A percentile compares a stretch with the other conserved stretches of the same genome.
Evolutionary conservation across 1,140 invertebrate species (phyloP).

Genomic region (Drosophila navojoa): DNA sequence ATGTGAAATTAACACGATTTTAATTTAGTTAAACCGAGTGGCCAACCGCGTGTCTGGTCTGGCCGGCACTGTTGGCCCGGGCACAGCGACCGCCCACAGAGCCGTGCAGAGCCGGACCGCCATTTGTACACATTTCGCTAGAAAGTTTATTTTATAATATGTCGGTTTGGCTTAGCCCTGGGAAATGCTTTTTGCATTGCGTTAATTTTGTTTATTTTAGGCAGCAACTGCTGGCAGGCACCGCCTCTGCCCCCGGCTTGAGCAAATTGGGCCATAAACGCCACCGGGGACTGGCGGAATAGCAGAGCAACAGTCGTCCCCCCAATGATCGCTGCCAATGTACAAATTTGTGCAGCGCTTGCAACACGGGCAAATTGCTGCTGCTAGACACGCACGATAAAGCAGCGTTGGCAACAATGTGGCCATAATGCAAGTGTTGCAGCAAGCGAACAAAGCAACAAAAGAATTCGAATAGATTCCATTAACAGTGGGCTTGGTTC

Average conservation of each 20-base stretch:
- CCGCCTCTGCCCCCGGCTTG: constrained; percentile 43
- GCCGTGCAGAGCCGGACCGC: constrained; percentile 3
- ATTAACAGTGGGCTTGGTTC: not conserved
- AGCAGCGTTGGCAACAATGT: constrained; percentile 32
- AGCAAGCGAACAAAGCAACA: constrained; percentile 1
- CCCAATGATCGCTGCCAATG: constrained; percentile 58
- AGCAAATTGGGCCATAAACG: constrained; percentile 35
- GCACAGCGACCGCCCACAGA: constrained; percentile 15
- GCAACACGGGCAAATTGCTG: constrained; percentile 35
- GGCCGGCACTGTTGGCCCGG: not conserved
- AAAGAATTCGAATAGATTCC: not conserved
- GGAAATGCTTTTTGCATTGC: constrained; percentile 66
- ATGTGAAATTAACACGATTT: constrained; percentile 83
- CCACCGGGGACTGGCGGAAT: not conserved
- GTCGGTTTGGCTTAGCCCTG: constrained; percentile 49
- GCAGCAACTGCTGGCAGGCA: constrained; percentile 34
- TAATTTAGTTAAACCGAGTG: constrained; percentile 81
- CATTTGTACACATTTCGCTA: constrained; percentile 15
- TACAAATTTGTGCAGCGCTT: constrained; percentile 37
- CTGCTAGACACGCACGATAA: constrained; percentile 45
- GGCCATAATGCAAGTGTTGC: constrained; percentile 31
- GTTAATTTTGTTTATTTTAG: constrained; percentile 69
- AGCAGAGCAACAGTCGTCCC: constrained; percentile 6
- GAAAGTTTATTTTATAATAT: constrained; percentile 71
- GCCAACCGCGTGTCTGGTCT: constrained; percentile 53